A percentile compares a stretch with the other conserved stretches of the same genome.
Evolutionary conservation across 2,888 invertebrate genomes (phyloP).

Genomic region (Endomychus coccineus): DNA sequence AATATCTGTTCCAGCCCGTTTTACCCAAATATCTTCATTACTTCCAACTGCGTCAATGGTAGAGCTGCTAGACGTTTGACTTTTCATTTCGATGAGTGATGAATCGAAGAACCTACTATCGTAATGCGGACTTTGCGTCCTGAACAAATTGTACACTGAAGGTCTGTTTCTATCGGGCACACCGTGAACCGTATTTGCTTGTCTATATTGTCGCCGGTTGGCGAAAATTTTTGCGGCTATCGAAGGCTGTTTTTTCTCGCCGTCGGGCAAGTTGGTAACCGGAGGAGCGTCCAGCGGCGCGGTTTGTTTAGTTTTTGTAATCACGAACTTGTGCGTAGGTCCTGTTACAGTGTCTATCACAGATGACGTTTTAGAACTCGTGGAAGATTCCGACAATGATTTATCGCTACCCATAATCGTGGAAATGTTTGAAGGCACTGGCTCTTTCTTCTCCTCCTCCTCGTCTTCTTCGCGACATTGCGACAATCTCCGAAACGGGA

Average conservation of each 20-base stretch:
- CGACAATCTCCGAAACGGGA: conserved; percentile 61
- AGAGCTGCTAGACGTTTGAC: conserved; percentile 56
- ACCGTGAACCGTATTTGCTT: conserved; percentile 58
- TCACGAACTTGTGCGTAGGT: conserved; percentile 50
- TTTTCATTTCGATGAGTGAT: conserved; percentile 73
- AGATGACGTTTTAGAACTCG: conserved; percentile 41
- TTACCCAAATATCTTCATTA: conserved; percentile 65
- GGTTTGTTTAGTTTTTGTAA: conserved; percentile 44
- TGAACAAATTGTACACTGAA: conserved; percentile 56
- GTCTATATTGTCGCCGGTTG: conserved; percentile 46
- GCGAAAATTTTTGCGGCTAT: conserved; percentile 46
- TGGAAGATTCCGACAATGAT: conserved; percentile 39
- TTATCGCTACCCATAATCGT: conserved; percentile 43
- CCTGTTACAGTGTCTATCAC: conserved; percentile 42
- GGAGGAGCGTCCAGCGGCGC: conserved; percentile 4
- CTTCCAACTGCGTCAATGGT: conserved; percentile 51
- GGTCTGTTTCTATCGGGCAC: conserved; percentile 54
- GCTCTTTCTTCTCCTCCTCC: conserved; percentile 50
- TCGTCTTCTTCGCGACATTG: conserved; percentile 82
- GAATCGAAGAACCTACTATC: conserved; percentile 78
- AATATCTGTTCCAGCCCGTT: conserved; percentile 48
- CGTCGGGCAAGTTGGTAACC: conserved; percentile 37
- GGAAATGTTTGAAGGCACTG: conserved; percentile 33
- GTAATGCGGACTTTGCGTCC: conserved; percentile 57
- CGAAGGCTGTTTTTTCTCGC: conserved; percentile 43